phyloP scores from a whole-genome alignment of 2,113 vertebrate genomes.

The Felis catus region DNA sequence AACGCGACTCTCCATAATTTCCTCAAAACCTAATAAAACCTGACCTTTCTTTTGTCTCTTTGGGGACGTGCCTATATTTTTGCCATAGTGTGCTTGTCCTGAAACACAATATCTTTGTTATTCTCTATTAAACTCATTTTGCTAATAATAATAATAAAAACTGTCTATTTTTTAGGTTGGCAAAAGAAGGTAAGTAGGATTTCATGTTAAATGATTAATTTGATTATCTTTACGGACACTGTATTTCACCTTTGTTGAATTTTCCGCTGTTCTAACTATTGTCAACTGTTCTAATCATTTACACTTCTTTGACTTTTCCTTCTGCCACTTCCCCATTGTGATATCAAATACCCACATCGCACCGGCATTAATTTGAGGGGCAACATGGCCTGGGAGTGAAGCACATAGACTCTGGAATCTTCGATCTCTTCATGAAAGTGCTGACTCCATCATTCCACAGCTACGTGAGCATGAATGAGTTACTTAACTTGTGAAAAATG shows the following conservation, averaged over 20 bases:
- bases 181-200: background rate
- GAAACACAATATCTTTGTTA: background rate
- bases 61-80: background rate
- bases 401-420: background rate
- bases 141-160: background rate
- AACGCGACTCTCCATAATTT: background rate
- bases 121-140: background rate
- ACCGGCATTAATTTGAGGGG: background rate
- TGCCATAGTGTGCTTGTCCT: background rate
- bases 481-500: background rate
- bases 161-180: background rate
- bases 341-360: background rate
- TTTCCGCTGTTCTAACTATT: background rate
- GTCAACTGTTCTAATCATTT: background rate
- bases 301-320: background rate
- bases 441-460: background rate
- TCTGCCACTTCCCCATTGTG: background rate
- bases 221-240: background rate
- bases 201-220: background rate
- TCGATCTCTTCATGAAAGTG: background rate
- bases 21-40: background rate
- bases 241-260: background rate
- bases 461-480: background rate
- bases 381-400: background rate
- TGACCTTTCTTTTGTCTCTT: background rate